These are phyloP conservation scores for Odontophorus gujanensis DNA, from an alignment of 2,113 vertebrate genomes.

Conservation along the genomic window DNA sequence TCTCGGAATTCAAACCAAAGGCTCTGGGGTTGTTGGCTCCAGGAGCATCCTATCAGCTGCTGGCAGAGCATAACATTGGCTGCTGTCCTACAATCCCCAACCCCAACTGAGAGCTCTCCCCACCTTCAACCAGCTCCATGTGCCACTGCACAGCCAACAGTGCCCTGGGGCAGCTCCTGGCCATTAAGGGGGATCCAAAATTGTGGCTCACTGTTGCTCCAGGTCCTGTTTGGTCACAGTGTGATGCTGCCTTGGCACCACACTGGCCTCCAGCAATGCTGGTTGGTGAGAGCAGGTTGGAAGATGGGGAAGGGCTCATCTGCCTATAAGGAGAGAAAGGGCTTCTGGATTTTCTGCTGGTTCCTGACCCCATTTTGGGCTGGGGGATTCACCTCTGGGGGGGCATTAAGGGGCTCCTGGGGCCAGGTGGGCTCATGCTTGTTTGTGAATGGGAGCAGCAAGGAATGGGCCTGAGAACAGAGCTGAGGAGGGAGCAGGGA, in stretches of 20 bases:
- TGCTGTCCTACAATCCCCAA: fast-evolving
- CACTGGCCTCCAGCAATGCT: not conserved
- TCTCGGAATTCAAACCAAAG: not conserved
- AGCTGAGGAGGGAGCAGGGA: not conserved
- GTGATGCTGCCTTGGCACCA: fast-evolving
- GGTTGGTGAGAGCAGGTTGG: not conserved
- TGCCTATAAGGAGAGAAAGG: not conserved
- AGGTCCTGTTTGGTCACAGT: fast-evolving
- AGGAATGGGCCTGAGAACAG: not conserved
- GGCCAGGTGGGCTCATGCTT: not conserved
- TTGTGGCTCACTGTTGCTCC: fast-evolving
- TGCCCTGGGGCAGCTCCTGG: fast-evolving
- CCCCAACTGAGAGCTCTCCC: not conserved
- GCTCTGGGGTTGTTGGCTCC: not conserved
- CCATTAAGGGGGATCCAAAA: fast-evolving
- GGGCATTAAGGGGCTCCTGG: not conserved
- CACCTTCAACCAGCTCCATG: fast-evolving
- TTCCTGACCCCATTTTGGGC: not conserved
- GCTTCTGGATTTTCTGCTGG: not conserved
- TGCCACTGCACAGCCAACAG: fast-evolving
- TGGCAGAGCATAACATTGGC: fast-evolving
- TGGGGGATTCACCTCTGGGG: not conserved
- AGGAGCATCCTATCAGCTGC: not conserved
- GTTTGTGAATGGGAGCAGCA: not conserved
- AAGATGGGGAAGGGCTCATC: not conserved